These are phyloP conservation scores for Leptonema lineaticorne DNA, from an alignment of 1,140 invertebrate species.

Conservation along the genomic window DNA sequence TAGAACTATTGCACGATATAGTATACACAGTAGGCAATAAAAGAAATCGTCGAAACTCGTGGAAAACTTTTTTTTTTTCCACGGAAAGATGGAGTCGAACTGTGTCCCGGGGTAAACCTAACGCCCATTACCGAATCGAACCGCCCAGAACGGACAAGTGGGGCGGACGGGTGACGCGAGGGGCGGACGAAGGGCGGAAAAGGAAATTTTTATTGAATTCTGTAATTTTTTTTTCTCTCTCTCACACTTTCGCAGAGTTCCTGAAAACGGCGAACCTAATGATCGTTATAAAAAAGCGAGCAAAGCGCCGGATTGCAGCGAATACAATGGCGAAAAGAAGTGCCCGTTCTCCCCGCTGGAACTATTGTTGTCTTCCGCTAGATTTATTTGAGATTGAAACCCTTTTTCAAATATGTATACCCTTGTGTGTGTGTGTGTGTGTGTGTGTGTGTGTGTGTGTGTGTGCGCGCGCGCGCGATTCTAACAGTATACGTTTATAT, in stretches of 20 bases:
- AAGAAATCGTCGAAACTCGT: too few species aligned
- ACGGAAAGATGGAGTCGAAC: too few species aligned
- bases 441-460: not conserved
- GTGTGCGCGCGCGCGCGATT: not conserved
- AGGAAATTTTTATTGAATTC: slow-evolving; percentile 23
- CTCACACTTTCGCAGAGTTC: too few species aligned
- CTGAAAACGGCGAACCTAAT: slow-evolving; percentile 35
- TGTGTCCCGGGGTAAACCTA: too few species aligned
- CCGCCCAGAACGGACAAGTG: not conserved
- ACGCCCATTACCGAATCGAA: too few species aligned
- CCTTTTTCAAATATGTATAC: not conserved
- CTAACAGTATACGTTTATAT: not conserved
- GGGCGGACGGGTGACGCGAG: too few species aligned
- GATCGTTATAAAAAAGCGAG: slow-evolving; percentile 47
- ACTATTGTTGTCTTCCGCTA: slow-evolving; percentile 42
- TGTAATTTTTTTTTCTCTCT: slow-evolving; percentile 24
- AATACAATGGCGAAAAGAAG: slow-evolving; percentile 45
- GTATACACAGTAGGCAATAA: too few species aligned
- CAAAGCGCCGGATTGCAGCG: slow-evolving; percentile 40
- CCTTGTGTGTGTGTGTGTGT: not conserved
- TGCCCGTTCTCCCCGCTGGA: slow-evolving; percentile 50
- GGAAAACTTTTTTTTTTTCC: too few species aligned
- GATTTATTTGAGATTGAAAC: slow-evolving; percentile 21
- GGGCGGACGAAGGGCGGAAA: not conserved
- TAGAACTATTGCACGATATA: too few species aligned